Evolutionary conservation across 2,797 vertebrate species (phyloP).

Genomic region (Malacoctenus gilli): DNA sequence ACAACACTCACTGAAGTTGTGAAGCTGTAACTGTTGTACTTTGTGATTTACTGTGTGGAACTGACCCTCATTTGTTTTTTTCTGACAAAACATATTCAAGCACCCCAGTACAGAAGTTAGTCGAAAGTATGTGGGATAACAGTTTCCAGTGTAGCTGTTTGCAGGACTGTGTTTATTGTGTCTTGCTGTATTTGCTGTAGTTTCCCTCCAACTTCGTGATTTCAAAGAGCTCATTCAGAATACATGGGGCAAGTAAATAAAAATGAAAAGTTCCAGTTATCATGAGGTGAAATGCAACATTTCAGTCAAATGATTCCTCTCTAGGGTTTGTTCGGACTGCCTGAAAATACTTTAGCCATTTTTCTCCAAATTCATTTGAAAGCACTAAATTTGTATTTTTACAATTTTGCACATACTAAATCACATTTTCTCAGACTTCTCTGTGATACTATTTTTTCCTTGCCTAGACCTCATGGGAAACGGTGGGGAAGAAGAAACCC

Average conservation of each 20-base stretch:
- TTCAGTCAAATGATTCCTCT: too few relatives aligned
- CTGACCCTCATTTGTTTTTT: slow-evolving; percentile 12
- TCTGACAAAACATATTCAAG: not conserved
- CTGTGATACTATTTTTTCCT: not conserved
- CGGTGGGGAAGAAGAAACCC: slow-evolving; percentile 94
- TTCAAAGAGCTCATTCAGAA: too few relatives aligned
- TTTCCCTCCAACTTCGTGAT: not conserved
- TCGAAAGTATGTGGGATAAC: slow-evolving; percentile 4
- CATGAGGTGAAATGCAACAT: too few relatives aligned
- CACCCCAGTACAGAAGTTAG: slow-evolving; percentile 8
- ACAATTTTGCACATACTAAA: too few relatives aligned
- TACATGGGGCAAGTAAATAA: too few relatives aligned
- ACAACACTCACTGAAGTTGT: not conserved
- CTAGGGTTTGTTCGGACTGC: too few relatives aligned
- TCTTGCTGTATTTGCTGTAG: not conserved
- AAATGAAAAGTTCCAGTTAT: too few relatives aligned
- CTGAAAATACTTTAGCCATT: too few relatives aligned
- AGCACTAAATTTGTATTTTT: too few relatives aligned
- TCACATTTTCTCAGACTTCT: not conserved
- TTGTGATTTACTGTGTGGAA: too few relatives aligned
- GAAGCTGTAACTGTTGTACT: not conserved
- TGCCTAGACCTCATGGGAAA: slow-evolving; percentile 94
- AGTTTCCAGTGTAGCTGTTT: slow-evolving; percentile 1
- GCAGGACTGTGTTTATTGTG: not conserved
- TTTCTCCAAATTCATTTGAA: too few relatives aligned